Evolutionary conservation across 2,888 invertebrate genomes (phyloP).

Genomic region (Netelia virgata): DNA sequence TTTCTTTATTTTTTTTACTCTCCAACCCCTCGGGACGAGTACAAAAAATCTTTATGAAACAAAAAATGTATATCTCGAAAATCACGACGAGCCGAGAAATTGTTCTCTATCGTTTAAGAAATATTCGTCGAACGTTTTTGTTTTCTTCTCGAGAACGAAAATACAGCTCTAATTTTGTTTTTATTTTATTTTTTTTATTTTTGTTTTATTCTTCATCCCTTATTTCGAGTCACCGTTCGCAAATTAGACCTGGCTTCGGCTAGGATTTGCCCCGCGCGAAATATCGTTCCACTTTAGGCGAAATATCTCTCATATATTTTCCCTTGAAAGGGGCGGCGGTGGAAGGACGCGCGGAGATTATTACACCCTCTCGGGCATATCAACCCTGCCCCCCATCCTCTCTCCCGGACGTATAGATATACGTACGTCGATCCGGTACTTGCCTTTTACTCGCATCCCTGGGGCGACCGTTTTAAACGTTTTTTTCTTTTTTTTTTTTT

Average conservation of each 20-base stretch:
- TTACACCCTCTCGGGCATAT: constrained; percentile 10
- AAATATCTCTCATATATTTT: neutral
- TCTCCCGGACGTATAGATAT: neutral
- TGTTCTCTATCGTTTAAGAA: no score
- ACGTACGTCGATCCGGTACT: constrained; percentile 8
- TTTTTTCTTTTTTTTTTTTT: neutral
- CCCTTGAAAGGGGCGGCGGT: neutral
- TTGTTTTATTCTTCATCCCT: no score
- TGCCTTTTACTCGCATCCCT: constrained; percentile 20
- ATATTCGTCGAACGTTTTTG: no score
- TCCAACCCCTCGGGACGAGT: no score
- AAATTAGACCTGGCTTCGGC: no score
- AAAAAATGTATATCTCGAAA: no score
- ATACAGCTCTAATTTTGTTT: no score
- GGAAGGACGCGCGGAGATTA: constrained; percentile 1
- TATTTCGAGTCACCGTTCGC: no score
- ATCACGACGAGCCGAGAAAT: no score
- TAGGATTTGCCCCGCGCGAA: neutral
- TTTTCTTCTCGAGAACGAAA: no score
- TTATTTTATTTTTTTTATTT: constrained; percentile 22
- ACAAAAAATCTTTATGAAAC: no score
- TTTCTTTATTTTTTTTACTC: no score
- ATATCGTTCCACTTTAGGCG: constrained; percentile 3
- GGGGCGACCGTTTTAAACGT: constrained; percentile 29
- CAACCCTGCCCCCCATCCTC: neutral